These are phyloP conservation scores for Pelagia noctiluca DNA, from an alignment of 30 jellyfish, hydroid and myxozoan species.

Conservation along the genomic window DNA sequence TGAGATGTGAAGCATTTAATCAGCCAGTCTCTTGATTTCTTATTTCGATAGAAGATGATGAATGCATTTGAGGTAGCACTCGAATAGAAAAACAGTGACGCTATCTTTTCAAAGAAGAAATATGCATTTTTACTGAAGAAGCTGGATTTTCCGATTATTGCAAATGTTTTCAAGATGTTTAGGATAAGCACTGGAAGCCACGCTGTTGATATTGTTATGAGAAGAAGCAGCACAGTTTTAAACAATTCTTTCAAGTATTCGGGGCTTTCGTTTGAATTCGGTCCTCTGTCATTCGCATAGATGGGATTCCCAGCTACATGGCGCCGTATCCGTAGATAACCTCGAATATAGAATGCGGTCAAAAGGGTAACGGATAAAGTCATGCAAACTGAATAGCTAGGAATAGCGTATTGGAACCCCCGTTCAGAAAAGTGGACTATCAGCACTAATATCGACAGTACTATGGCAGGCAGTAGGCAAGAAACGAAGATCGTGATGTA, in stretches of 20 bases:
- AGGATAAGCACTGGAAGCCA: no score
- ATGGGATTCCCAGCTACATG: neutral
- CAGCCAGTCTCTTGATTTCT: neutral
- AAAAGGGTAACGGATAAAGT: no score
- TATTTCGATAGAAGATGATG: neutral
- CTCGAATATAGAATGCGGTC: constrained; percentile 19
- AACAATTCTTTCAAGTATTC: neutral
- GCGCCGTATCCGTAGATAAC: constrained; percentile 1
- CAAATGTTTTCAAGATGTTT: no score
- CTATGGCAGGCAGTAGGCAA: no score
- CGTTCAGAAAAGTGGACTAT: no score
- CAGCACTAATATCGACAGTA: no score
- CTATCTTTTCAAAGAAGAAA: neutral
- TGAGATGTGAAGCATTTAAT: neutral
- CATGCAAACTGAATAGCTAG: no score
- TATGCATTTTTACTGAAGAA: neutral
- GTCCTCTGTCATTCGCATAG: neutral
- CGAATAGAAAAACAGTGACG: neutral
- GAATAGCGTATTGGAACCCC: no score
- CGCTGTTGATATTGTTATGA: neutral
- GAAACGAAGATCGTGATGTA: no score
- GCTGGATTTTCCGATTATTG: no score
- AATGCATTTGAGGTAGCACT: neutral
- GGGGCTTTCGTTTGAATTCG: neutral
- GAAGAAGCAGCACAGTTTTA: constrained; percentile 4